A percentile compares a stretch with the other conserved stretches of the same genome.
These are phyloP conservation scores for Rhabditoides inermis DNA, from an alignment of 2,888 invertebrate genomes.

Conservation along the genomic window DNA sequence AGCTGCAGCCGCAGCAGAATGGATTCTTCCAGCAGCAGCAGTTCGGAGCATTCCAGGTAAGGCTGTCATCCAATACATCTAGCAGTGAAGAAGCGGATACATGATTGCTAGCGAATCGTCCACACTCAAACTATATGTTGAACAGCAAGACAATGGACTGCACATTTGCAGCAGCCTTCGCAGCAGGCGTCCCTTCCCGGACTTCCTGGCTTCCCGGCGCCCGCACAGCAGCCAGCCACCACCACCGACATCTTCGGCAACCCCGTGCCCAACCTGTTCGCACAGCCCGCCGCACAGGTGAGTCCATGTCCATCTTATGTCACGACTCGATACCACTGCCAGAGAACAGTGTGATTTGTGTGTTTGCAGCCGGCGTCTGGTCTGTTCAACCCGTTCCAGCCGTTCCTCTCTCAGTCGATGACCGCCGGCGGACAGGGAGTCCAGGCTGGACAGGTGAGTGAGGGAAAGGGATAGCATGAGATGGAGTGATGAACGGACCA, in stretches of 20 bases:
- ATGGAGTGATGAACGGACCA: too few species aligned
- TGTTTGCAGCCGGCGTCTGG: slow-evolving; percentile 15
- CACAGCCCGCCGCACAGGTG: too few species aligned
- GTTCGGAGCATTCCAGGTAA: slow-evolving; percentile 14
- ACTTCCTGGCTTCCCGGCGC: slow-evolving; percentile 13
- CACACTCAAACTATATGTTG: not conserved
- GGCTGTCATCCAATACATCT: slow-evolving; percentile 14
- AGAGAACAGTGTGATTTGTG: too few species aligned
- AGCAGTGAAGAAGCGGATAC: too few species aligned
- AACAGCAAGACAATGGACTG: not conserved
- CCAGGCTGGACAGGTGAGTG: slow-evolving; percentile 7
- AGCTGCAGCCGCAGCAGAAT: slow-evolving; percentile 2
- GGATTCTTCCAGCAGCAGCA: slow-evolving; percentile 6
- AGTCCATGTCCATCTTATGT: too few species aligned
- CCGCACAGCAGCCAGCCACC: not conserved
- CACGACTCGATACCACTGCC: too few species aligned
- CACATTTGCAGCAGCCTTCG: slow-evolving; percentile 1
- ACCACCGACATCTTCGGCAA: slow-evolving; percentile 3
- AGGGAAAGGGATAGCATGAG: too few species aligned
- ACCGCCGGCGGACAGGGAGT: not conserved
- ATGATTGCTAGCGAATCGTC: not conserved
- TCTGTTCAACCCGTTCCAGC: slow-evolving; percentile 45
- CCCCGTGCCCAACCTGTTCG: too few species aligned
- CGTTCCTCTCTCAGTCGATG: slow-evolving; percentile 35
- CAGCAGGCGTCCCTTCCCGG: too few species aligned